phyloP scores from a whole-genome alignment of 1,140 invertebrate genomes.

The Anagrus nilaparvatae region DNA sequence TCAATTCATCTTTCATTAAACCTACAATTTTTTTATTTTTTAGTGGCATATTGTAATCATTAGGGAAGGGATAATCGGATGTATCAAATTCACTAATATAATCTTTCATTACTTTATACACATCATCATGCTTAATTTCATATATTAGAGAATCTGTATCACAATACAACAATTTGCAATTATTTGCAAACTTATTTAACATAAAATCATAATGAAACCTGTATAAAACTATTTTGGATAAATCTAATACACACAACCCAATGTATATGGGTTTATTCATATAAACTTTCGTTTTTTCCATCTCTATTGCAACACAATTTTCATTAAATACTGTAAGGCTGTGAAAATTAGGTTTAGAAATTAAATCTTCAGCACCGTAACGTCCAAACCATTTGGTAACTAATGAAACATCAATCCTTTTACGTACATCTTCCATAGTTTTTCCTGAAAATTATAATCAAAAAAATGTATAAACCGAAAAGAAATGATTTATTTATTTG shows the following conservation, averaged over 20 bases:
- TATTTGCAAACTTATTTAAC: slow-evolving; percentile 12
- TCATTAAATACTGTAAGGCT: slow-evolving; percentile 4
- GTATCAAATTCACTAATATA: slow-evolving; percentile 18
- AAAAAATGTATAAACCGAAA: no score
- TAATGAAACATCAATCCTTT: slow-evolving; percentile 27
- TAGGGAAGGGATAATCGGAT: background rate
- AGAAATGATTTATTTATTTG: no score
- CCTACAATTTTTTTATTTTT: slow-evolving; percentile 1
- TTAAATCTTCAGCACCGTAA: slow-evolving; percentile 14
- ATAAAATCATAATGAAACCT: slow-evolving; percentile 17
- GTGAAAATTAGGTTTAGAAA: slow-evolving; percentile 26
- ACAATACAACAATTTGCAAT: slow-evolving; percentile 21
- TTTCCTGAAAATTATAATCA: slow-evolving; percentile 2
- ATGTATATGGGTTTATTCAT: slow-evolving; percentile 22
- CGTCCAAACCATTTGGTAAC: slow-evolving; percentile 14
- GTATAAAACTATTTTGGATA: slow-evolving; percentile 13
- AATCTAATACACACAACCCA: slow-evolving; percentile 17
- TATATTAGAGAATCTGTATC: slow-evolving; percentile 29
- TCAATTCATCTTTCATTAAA: slow-evolving; percentile 1
- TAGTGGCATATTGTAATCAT: background rate
- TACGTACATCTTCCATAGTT: slow-evolving; percentile 35
- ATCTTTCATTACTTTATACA: slow-evolving; percentile 23
- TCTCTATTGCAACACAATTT: slow-evolving; percentile 12
- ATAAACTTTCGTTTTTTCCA: slow-evolving; percentile 11
- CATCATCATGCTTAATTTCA: background rate